Evolutionary conservation across 2,113 vertebrate species (phyloP).

Genomic region (Spheniscus mendiculus): DNA sequence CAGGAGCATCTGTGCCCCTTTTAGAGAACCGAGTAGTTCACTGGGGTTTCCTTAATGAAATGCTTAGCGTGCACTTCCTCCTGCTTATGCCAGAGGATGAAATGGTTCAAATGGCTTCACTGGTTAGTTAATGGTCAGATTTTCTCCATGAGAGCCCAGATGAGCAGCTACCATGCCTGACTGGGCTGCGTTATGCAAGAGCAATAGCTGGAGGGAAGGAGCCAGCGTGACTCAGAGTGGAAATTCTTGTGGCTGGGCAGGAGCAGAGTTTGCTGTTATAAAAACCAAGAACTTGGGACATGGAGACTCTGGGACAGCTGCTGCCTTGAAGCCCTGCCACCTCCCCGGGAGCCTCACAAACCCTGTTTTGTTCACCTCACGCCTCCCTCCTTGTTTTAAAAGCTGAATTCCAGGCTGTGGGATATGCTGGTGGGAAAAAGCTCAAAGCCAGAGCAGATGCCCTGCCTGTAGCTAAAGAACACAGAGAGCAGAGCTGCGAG

Average conservation of each 20-base stretch:
- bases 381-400: background rate
- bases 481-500: background rate
- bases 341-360: background rate
- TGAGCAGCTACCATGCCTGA: background rate
- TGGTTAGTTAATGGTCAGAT: conserved; percentile 6
- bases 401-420: background rate
- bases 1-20: background rate
- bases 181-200: background rate
- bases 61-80: background rate
- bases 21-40: background rate
- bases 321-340: background rate
- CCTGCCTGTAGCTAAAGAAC: background rate
- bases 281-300: conserved; percentile 4
- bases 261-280: background rate
- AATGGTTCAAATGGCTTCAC: background rate
- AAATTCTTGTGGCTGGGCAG: conserved; percentile 51
- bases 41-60: background rate
- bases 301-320: background rate
- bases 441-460: background rate
- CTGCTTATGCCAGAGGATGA: background rate
- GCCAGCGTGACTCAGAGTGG: conserved; percentile 18
- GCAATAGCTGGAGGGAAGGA: conserved; percentile 36
- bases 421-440: background rate
- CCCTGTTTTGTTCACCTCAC: background rate
- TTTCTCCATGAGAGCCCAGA: conserved; percentile 42